These are phyloP conservation scores for Hippocampus abdominalis DNA, from an alignment of 2,113 vertebrate species.

Conservation along the genomic window DNA sequence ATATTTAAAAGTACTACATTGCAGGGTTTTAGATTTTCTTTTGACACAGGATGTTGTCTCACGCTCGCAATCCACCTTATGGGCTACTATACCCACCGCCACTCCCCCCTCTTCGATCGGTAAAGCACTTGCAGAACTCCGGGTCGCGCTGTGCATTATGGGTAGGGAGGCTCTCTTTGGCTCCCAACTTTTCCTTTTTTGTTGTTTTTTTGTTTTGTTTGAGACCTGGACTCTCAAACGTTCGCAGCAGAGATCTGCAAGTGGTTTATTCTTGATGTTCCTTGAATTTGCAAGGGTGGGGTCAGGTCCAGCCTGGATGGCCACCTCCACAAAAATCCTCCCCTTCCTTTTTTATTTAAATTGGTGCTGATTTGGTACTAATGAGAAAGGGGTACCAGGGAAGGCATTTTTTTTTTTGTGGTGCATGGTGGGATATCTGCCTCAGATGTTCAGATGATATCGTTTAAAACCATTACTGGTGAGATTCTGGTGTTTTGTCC, in stretches of 20 bases:
- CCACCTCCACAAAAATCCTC: background rate
- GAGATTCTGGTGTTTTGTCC: slow-evolving; percentile 99
- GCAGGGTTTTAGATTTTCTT: slow-evolving; percentile 70
- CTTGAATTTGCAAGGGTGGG: slow-evolving; percentile 87
- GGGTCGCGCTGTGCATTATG: no score
- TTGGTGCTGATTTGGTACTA: slow-evolving; percentile 88
- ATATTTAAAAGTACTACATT: slow-evolving; percentile 68
- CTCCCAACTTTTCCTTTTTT: no score
- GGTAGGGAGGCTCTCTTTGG: no score
- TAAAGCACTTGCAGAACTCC: no score
- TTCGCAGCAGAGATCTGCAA: no score
- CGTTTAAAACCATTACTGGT: slow-evolving; percentile 72
- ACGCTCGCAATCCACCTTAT: slow-evolving; percentile 64
- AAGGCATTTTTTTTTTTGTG: slow-evolving; percentile 54
- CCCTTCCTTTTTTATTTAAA: slow-evolving; percentile 78
- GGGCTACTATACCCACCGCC: slow-evolving; percentile 70
- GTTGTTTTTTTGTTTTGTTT: no score
- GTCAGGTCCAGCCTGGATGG: slow-evolving; percentile 41
- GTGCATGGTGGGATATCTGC: slow-evolving; percentile 97
- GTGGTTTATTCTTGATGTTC: slow-evolving; percentile 86
- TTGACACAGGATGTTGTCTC: slow-evolving; percentile 76
- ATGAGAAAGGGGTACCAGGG: slow-evolving; percentile 66
- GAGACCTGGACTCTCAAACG: no score
- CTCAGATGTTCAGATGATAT: slow-evolving; percentile 99
- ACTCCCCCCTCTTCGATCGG: slow-evolving; percentile 64